phyloP scores from a whole-genome alignment of 2,797 vertebrate species.

The Takifugu ocellatus region DNA sequence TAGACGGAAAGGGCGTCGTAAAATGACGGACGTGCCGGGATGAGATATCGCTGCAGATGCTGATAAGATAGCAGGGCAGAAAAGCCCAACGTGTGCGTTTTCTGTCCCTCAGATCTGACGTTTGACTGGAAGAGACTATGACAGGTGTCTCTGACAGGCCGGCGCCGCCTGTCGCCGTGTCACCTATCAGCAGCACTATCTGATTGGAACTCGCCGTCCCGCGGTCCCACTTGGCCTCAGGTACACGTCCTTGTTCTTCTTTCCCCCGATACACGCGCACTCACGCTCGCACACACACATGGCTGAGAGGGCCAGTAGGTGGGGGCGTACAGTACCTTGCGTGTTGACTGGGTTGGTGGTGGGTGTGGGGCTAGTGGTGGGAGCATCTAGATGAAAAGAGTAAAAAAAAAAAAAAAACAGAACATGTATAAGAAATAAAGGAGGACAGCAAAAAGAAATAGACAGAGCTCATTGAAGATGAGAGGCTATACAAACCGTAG shows the following conservation, averaged over 20 bases:
- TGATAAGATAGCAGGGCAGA: conserved; percentile 66
- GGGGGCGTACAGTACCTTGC: conserved; percentile 93
- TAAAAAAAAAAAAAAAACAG: conserved; percentile 82
- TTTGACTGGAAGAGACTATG: conserved; percentile 58
- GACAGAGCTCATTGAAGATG: conserved; percentile 65
- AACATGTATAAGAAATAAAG: conserved; percentile 79
- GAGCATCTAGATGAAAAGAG: conserved; percentile 99
- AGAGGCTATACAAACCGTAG: conserved; percentile 31
- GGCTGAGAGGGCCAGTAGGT: conserved; percentile 63
- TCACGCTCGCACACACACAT: conserved; percentile 7
- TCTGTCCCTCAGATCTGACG: conserved; percentile 48
- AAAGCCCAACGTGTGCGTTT: conserved; percentile 37
- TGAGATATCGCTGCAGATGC: conserved; percentile 66
- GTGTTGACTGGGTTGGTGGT: conserved; percentile 85
- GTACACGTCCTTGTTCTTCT: conserved; percentile 36
- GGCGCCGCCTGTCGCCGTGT: conserved; percentile 51
- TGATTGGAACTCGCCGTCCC: conserved; percentile 64
- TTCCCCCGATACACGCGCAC: conserved; percentile 13
- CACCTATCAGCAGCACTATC: conserved; percentile 67
- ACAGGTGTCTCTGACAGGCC: conserved; percentile 62
- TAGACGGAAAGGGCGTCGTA: conserved; percentile 70
- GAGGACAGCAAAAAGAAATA: conserved; percentile 79
- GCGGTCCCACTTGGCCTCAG: conserved; percentile 42
- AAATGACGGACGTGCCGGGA: conserved; percentile 55
- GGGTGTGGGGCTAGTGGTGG: conserved; percentile 97